Base-by-base conservation (phyloP, 2,888 invertebrate species). In the Tyria jacobaeae region DNA sequence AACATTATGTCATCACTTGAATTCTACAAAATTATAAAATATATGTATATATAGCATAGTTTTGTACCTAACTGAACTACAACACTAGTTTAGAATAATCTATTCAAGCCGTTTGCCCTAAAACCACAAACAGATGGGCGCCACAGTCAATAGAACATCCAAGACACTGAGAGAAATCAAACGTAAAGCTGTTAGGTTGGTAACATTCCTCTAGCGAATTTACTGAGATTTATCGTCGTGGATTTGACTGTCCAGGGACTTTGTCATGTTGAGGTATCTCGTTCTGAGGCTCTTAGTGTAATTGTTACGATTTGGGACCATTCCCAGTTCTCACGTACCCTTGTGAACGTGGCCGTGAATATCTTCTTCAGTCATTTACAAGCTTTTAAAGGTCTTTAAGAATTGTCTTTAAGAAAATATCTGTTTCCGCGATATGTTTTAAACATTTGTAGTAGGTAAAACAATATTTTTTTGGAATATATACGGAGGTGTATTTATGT, bases 151-250 rank as follows among this genome's bases (percentile, higher is more conserved):
- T 50, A 25, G n/a, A 27, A 57, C 39, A 57, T 57, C 47, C 41
- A 25, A 39, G 54, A 64, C 55, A 68, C 17, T 6, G 49, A 35
- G 60, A 73, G 63, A 71, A 73, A 73, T 62, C 74, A 69, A 71
- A 66, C 52, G 57, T 68, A 49, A 51, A 35, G 57, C 57, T 39
- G 53, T 61, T 59, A 66, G 63, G 57, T 66, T 60, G 24, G 41
- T 67, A 64, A 72, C 64, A 63, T 56, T 60, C 7, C 70, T 31
- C 66, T 27, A 9, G 75, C 62, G 65, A 66, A 54, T 52, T 51
- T 44, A 35, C 35, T 7, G 12, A 65, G 66, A 75, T 75, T 75
- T 75, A 75, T 73, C 10, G 69, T 57, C 56, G n/a, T n/a, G 47
- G 57, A 59, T 53, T 48, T 48, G 52, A 60, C 41, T 60, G 47